These are phyloP conservation scores for Clarias macrocephalus DNA, from an alignment of 2,113 vertebrate species.

Conservation along the genomic window DNA sequence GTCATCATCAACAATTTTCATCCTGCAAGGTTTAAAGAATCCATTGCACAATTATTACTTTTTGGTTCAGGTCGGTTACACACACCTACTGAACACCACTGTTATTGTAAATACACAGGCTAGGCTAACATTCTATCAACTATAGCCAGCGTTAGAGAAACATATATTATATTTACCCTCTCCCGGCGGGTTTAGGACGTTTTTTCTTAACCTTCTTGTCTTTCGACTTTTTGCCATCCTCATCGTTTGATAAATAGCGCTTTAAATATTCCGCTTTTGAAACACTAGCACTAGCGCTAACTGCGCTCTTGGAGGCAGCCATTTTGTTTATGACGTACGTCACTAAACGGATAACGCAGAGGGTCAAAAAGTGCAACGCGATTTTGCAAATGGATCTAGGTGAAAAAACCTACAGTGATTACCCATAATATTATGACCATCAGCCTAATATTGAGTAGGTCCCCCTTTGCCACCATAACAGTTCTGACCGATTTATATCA, in stretches of 20 bases:
- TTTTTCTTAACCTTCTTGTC: constrained; percentile 71
- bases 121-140: background rate
- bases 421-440: too few species aligned
- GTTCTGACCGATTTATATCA: too few species aligned
- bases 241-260: constrained; percentile 70
- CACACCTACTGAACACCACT: too few species aligned
- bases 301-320: constrained; percentile 59
- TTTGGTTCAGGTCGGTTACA: background rate
- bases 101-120: background rate
- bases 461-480: too few species aligned
- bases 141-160: background rate
- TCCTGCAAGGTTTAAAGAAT: constrained; percentile 65
- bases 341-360: constrained; percentile 54
- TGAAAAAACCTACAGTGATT: background rate
- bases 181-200: constrained; percentile 56
- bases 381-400: background rate
- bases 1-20: constrained; percentile 94
- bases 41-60: background rate
- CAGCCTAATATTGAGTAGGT: too few species aligned
- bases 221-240: constrained; percentile 62
- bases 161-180: constrained; percentile 59
- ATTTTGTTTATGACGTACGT: constrained; percentile 57
- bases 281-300: constrained; percentile 56
- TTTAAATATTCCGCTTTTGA: constrained; percentile 78
- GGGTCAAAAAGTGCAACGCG: constrained; percentile 49